phyloP scores from a whole-genome alignment of 2,888 invertebrate species.

The Ashinkailepas kermadecensis region DNA sequence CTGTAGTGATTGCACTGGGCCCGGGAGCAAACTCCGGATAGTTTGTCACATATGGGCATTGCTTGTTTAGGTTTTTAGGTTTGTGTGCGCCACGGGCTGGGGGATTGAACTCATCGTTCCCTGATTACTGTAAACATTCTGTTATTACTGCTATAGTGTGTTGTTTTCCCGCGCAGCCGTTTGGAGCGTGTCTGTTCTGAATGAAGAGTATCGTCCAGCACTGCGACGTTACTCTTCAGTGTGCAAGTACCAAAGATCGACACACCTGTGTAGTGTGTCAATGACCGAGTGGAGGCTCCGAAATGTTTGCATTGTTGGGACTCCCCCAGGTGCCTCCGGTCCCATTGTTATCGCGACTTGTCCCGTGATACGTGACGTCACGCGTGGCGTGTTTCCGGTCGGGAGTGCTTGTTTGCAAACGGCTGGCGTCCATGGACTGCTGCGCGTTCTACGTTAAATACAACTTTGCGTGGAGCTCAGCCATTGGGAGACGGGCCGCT shows the following conservation, averaged over 20 bases:
- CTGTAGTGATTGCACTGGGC: too few species aligned
- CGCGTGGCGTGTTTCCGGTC: not conserved
- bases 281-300: slow-evolving; percentile 25
- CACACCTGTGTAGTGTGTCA: slow-evolving; percentile 31
- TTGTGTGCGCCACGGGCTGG: too few species aligned
- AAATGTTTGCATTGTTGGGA: not conserved
- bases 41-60: too few species aligned
- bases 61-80: too few species aligned
- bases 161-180: too few species aligned
- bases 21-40: too few species aligned
- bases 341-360: not conserved
- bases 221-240: not conserved
- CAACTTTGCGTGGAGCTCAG: not conserved
- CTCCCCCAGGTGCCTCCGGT: not conserved
- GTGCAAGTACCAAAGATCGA: slow-evolving; percentile 34
- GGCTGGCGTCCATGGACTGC: not conserved
- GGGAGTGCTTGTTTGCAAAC: not conserved
- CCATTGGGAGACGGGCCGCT: not conserved
- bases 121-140: too few species aligned
- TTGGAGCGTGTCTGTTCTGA: too few species aligned
- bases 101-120: too few species aligned
- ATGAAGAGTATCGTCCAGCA: too few species aligned
- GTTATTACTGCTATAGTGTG: too few species aligned
- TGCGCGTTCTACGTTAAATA: not conserved
- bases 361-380: not conserved